Evolutionary conservation across 2,797 vertebrate species (phyloP).

Genomic region (Pitangus sulphuratus): DNA sequence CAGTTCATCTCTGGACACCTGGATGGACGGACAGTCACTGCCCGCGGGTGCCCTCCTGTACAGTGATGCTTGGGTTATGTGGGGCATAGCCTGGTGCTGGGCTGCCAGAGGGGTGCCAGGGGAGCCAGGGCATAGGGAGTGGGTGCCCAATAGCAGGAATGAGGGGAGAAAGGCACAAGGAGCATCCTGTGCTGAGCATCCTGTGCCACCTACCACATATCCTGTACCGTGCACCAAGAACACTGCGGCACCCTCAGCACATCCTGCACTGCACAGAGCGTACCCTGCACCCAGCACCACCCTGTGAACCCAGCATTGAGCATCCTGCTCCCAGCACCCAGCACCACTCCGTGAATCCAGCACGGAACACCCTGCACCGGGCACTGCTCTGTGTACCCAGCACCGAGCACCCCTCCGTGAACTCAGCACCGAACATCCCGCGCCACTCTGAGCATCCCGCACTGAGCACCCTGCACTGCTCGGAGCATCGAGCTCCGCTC

Average conservation of each 20-base stretch:
- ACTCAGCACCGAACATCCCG: neutral
- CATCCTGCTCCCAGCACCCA: neutral
- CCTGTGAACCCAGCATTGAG: neutral
- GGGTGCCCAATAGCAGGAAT: fast-evolving
- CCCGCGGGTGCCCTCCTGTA: neutral
- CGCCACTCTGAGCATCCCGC: neutral
- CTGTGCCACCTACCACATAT: neutral
- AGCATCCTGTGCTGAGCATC: neutral
- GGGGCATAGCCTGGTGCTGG: fast-evolving
- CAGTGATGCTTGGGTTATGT: fast-evolving
- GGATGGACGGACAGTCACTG: fast-evolving
- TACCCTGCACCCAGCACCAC: neutral
- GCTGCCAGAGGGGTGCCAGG: neutral
- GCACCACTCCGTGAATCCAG: neutral
- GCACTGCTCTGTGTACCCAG: too few species aligned
- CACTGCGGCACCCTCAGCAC: neutral
- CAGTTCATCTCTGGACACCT: neutral
- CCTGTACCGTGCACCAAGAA: neutral
- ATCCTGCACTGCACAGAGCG: neutral
- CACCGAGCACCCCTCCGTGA: neutral
- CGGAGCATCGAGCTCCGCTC: neutral
- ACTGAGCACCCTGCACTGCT: too few species aligned
- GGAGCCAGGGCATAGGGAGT: fast-evolving
- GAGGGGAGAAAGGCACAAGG: fast-evolving
- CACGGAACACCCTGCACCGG: neutral